A percentile compares a stretch with the other conserved stretches of the same genome.
Conservation (phyloP, 2,113 vertebrate species). For the Ctenodactylus gundi region DNA sequence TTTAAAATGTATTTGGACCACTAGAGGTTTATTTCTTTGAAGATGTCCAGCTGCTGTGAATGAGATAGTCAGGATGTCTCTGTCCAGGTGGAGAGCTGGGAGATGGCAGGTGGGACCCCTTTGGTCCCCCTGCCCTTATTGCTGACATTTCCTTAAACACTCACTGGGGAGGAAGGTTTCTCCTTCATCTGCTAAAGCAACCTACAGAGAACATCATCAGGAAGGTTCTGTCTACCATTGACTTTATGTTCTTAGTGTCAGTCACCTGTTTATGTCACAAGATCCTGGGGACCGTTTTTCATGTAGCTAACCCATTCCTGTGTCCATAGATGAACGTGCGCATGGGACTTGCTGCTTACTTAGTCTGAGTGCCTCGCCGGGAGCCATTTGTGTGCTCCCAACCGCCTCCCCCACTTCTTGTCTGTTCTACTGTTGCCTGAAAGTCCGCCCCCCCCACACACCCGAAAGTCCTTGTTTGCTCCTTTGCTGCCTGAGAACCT, state of each 20-base stretch:
- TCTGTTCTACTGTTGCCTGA: background rate
- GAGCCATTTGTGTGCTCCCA: background rate
- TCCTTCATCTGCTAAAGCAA: background rate
- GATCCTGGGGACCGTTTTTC: background rate
- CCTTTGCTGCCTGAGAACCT: background rate
- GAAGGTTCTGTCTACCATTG: background rate
- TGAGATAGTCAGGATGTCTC: background rate
- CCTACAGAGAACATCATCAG: fast-evolving
- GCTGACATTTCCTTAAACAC: background rate
- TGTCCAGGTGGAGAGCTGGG: background rate
- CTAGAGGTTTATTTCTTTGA: background rate
- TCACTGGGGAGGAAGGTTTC: background rate
- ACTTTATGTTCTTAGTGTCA: background rate
- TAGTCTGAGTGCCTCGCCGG: background rate
- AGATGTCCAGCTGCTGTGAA: background rate
- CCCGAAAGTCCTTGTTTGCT: too few species aligned
- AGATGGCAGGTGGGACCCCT: background rate
- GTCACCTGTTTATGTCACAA: background rate
- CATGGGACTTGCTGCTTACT: background rate
- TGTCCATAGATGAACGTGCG: fast-evolving
- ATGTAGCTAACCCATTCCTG: background rate
- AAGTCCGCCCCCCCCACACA: background rate
- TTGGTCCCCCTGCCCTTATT: background rate
- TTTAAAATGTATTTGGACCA: background rate
- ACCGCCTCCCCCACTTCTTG: background rate